phyloP scores from a whole-genome alignment of 2,888 invertebrate species.

The Crematogaster levior region DNA sequence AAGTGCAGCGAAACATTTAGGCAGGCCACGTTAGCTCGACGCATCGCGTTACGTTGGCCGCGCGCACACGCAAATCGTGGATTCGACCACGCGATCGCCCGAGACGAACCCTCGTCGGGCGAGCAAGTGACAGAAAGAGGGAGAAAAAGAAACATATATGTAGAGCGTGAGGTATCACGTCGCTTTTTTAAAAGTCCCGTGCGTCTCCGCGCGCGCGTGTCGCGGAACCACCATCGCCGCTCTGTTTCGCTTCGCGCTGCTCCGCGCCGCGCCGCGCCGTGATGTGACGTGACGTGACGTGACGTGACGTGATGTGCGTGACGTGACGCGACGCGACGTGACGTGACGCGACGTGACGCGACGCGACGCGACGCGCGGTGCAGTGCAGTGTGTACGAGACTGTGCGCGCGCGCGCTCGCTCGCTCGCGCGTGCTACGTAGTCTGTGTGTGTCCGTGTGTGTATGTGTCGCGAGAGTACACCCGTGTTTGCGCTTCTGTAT shows the following conservation, averaged over 20 bases:
- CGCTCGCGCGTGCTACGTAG: neutral
- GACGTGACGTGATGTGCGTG: neutral
- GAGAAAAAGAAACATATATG: neutral
- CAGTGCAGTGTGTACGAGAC: constrained; percentile 44
- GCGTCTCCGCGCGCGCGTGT: constrained; percentile 11
- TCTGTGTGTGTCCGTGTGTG: neutral
- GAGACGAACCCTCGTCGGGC: neutral
- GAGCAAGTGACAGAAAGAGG: neutral
- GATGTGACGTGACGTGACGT: neutral
- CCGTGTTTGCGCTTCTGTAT: constrained; percentile 32
- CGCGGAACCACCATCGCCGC: constrained; percentile 17
- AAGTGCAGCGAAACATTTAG: neutral
- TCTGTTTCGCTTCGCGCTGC: neutral
- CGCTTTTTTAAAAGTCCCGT: constrained; percentile 26
- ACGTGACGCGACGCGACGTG: neutral
- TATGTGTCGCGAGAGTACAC: constrained; percentile 17
- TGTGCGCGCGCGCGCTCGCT: constrained; percentile 15
- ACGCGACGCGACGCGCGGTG: constrained; percentile 1
- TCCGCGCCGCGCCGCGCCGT: neutral
- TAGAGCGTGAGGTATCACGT: constrained; percentile 16
- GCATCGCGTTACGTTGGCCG: neutral
- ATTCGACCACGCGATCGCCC: neutral
- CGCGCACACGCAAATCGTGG: neutral
- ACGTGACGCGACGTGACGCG: neutral
- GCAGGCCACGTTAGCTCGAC: neutral